Percentiles rank a stretch among this genome's conserved stretches.
Conservation (phyloP, 2,888 invertebrate species). For the Tanypteryx hageni region DNA sequence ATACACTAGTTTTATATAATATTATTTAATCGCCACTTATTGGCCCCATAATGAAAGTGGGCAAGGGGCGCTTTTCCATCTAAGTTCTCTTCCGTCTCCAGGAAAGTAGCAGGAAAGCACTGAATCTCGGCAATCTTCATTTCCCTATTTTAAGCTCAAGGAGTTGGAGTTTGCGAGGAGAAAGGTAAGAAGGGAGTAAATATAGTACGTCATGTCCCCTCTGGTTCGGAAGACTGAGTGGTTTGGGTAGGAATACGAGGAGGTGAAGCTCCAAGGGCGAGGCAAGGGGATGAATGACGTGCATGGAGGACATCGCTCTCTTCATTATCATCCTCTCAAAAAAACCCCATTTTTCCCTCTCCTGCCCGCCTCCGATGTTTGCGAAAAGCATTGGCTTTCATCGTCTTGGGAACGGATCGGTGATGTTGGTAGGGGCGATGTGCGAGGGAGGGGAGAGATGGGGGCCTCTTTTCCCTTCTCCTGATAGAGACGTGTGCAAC, state of each 20-base stretch:
- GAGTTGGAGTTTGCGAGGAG: neutral
- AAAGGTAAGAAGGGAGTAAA: neutral
- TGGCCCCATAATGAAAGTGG: too few relatives aligned
- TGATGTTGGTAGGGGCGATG: too few relatives aligned
- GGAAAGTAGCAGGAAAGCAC: too few relatives aligned
- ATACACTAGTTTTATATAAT: too few relatives aligned
- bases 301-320: neutral
- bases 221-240: neutral
- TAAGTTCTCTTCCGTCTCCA: too few relatives aligned
- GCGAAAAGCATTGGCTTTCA: neutral
- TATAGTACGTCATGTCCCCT: neutral
- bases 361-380: neutral
- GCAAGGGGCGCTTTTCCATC: too few relatives aligned
- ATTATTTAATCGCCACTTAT: too few relatives aligned
- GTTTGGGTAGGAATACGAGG: neutral
- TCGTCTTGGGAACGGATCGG: neutral
- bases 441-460: neutral
- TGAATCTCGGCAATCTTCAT: too few relatives aligned
- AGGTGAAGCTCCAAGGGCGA: too few relatives aligned
- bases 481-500: neutral
- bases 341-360: neutral
- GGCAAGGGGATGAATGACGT: neutral
- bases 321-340: neutral
- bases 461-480: neutral
- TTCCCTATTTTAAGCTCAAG: too few relatives aligned